Percentiles rank a stretch among this genome's conserved stretches.
phyloP scores from a whole-genome alignment of 2,797 vertebrate species.

The Notamacropus eugenii region DNA sequence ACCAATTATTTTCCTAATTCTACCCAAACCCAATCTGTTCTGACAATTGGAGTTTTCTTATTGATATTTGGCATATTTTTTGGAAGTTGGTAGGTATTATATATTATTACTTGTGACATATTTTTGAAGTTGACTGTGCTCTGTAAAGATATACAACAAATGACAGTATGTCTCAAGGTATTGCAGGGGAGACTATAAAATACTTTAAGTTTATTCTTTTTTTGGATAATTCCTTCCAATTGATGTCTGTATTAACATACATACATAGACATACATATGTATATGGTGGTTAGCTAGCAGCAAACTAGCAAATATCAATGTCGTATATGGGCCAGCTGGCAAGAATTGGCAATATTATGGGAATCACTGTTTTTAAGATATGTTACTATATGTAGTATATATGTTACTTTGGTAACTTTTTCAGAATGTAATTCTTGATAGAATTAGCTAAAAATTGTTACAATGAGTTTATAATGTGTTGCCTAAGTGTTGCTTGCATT shows the following conservation, averaged over 20 bases:
- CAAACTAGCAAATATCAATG: not conserved
- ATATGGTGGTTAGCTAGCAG: not conserved
- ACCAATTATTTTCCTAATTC: not conserved
- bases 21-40: not conserved
- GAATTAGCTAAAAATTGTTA: slow-evolving; percentile 17
- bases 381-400: slow-evolving; percentile 42
- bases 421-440: slow-evolving; percentile 20
- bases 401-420: slow-evolving; percentile 30
- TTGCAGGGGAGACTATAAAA: not conserved
- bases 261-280: not conserved
- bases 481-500: slow-evolving; percentile 2
- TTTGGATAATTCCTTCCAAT: slow-evolving; percentile 43
- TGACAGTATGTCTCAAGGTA: slow-evolving; percentile 16
- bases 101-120: slow-evolving; percentile 16
- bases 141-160: slow-evolving; percentile 19
- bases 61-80: slow-evolving; percentile 8
- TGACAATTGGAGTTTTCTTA: not conserved
- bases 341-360: not conserved
- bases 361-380: not conserved
- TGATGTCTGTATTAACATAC: not conserved
- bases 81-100: slow-evolving; percentile 9
- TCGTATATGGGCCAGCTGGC: slow-evolving; percentile 6
- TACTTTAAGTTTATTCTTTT: slow-evolving; percentile 45
- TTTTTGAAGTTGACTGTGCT: slow-evolving; percentile 19
- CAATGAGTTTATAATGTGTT: slow-evolving; percentile 21